A percentile compares a stretch with the other conserved stretches of the same genome.
Evolutionary conservation across 2,888 invertebrate genomes (phyloP).

Genomic region (Eilema depressum): DNA sequence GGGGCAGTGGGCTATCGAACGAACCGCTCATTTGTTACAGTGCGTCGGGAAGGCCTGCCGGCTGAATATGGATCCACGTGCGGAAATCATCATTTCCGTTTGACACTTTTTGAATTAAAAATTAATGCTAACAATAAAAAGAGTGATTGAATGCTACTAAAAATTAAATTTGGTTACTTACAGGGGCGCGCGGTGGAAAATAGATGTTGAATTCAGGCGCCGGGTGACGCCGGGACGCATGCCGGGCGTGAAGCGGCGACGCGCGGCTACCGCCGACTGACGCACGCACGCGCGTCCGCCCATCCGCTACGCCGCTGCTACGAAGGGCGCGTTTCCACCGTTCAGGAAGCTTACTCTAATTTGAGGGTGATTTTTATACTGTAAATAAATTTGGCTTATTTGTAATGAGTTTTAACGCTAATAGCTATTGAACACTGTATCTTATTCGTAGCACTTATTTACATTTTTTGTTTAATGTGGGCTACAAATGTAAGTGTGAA

Average conservation of each 20-base stretch:
- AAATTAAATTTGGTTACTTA: slow-evolving; percentile 65
- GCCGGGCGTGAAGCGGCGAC: slow-evolving; percentile 75
- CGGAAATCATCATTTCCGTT: slow-evolving; percentile 66
- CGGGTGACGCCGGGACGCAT: slow-evolving; percentile 68
- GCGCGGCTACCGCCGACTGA: slow-evolving; percentile 80
- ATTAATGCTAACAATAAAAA: slow-evolving; percentile 12
- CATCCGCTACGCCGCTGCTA: slow-evolving; percentile 57
- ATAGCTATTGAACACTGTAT: background rate
- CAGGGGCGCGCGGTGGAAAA: slow-evolving; percentile 82
- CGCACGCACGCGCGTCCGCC: slow-evolving; percentile 77
- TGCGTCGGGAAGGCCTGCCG: slow-evolving; percentile 72
- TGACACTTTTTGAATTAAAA: slow-evolving; percentile 62
- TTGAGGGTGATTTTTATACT: slow-evolving; percentile 29
- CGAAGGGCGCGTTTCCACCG: slow-evolving; percentile 56
- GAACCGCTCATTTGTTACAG: slow-evolving; percentile 81
- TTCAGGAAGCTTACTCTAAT: slow-evolving; percentile 34
- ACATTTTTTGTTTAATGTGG: background rate
- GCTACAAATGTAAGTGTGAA: background rate
- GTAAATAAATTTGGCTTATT: slow-evolving; percentile 36
- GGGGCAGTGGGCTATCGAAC: slow-evolving; percentile 87
- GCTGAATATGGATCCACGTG: slow-evolving; percentile 78
- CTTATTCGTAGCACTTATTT: background rate
- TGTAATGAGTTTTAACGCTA: slow-evolving; percentile 13
- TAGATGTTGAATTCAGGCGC: slow-evolving; percentile 59
- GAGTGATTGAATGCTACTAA: slow-evolving; percentile 4